Conservation (phyloP, 2,113 vertebrate species). For the Barbus barbus region DNA sequence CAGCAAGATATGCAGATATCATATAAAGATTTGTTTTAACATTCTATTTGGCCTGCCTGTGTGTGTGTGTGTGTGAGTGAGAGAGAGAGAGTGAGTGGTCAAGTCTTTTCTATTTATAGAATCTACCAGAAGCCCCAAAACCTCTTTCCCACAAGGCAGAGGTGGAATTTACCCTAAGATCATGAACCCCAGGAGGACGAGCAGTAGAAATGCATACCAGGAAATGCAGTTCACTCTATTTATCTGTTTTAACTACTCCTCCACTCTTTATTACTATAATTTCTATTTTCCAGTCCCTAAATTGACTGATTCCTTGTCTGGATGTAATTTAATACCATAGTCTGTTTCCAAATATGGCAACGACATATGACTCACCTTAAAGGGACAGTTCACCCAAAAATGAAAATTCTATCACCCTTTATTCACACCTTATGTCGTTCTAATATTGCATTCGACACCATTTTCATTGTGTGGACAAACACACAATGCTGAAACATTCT, state of each 20-base stretch:
- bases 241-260: not conserved
- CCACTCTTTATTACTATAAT: not conserved
- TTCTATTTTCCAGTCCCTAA: not conserved
- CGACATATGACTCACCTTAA: not conserved
- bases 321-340: not conserved
- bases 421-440: not conserved
- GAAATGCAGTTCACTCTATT: not conserved
- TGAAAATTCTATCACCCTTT: not conserved
- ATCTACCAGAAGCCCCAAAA: not conserved
- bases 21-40: not conserved
- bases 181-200: not conserved
- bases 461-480: not conserved
- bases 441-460: not conserved
- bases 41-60: not conserved
- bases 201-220: not conserved
- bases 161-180: not conserved
- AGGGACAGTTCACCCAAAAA: not conserved
- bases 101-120: not conserved
- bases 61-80: not conserved
- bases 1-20: not conserved
- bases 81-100: not conserved
- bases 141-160: not conserved
- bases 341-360: not conserved
- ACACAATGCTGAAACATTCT: no score
- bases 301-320: not conserved